Evolutionary conservation across 2,113 vertebrate species (phyloP).

Genomic region (Proteles cristata): DNA sequence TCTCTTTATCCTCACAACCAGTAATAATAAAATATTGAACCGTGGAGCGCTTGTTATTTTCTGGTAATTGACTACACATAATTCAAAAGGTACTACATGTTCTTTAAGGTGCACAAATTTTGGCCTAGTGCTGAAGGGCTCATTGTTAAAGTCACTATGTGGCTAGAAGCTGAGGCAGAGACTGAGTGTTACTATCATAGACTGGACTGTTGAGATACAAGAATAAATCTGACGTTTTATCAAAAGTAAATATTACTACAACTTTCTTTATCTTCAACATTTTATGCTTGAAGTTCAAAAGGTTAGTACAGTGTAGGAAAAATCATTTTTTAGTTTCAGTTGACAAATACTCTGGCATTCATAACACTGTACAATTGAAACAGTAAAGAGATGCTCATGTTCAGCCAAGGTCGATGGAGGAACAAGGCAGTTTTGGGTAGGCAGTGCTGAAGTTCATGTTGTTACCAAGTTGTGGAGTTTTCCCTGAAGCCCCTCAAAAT

Average conservation of each 20-base stretch:
- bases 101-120: not conserved
- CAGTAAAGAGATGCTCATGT: not conserved
- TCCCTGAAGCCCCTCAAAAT: not conserved
- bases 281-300: constrained; percentile 3
- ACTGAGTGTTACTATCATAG: not conserved
- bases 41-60: not conserved
- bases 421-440: not conserved
- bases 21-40: not conserved
- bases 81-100: not conserved
- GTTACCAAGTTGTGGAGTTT: not conserved
- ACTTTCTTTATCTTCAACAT: constrained; percentile 35
- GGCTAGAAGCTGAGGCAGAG: not conserved
- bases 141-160: constrained; percentile 13
- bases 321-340: not conserved
- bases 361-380: not conserved
- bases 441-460: too few species aligned
- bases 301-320: not conserved
- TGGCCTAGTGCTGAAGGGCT: not conserved
- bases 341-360: not conserved
- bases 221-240: constrained; percentile 10
- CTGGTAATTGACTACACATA: not conserved
- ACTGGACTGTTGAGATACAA: not conserved
- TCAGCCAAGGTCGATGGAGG: not conserved
- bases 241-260: constrained; percentile 41
- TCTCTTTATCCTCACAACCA: not conserved